phyloP scores from a whole-genome alignment of 2,113 vertebrate species.

The Platysternon megacephalum region DNA sequence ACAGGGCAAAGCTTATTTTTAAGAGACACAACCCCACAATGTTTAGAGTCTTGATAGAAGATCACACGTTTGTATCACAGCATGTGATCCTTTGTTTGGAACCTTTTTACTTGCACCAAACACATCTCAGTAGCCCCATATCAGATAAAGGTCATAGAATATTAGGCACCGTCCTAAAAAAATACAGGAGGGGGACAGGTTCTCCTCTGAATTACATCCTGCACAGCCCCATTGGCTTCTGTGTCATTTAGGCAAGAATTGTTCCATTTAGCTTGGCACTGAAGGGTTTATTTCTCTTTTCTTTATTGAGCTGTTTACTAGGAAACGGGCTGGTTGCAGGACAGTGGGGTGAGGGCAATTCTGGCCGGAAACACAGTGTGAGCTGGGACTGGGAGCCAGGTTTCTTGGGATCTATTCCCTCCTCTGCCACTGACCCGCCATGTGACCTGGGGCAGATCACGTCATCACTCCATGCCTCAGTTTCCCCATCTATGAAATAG shows the following conservation, averaged over 20 bases:
- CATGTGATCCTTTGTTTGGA: not conserved
- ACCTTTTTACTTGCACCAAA: not conserved
- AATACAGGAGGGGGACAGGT: not conserved
- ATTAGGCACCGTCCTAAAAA: not conserved
- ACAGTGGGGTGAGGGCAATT: not conserved
- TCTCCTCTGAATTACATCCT: not conserved
- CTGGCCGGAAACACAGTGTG: not conserved
- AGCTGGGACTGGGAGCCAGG: not conserved
- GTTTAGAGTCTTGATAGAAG: not conserved
- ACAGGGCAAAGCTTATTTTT: not conserved
- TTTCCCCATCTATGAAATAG: not conserved
- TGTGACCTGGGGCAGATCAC: not conserved
- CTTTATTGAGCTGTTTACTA: not conserved
- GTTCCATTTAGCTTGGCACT: not conserved
- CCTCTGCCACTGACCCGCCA: not conserved
- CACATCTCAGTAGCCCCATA: not conserved
- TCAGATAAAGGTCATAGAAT: not conserved
- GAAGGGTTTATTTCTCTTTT: not conserved
- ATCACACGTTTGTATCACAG: not conserved
- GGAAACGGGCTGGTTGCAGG: not conserved
- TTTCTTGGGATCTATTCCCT: not conserved
- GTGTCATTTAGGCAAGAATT: not conserved
- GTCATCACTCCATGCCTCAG: not conserved
- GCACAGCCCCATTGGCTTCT: not conserved
- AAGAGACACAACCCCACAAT: not conserved